Conservation (phyloP, 2,113 vertebrate genomes). For the Syngnathus typhle region DNA sequence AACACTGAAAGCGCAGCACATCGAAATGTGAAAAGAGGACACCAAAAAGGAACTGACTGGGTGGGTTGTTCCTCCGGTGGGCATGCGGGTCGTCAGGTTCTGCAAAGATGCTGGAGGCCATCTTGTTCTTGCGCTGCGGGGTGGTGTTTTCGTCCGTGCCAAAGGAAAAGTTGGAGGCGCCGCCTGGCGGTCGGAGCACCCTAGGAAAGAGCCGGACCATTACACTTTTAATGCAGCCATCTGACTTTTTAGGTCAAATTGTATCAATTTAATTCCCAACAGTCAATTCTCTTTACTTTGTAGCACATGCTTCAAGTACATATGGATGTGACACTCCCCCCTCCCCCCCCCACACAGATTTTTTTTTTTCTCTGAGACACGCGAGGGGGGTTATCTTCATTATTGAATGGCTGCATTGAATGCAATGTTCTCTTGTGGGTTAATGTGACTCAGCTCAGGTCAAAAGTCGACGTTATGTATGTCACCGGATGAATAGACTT, state of each 20-base stretch:
- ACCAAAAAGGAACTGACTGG: slow-evolving; percentile 49
- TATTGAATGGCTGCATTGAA: slow-evolving; percentile 18
- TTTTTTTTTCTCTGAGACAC: slow-evolving; percentile 27
- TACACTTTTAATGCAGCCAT: not conserved
- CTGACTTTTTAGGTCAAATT: too few species aligned
- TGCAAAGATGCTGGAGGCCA: slow-evolving; percentile 93
- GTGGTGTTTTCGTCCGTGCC: slow-evolving; percentile 77
- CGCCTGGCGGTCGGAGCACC: slow-evolving; percentile 91
- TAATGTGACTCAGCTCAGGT: slow-evolving; percentile 6
- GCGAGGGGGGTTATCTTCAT: slow-evolving; percentile 5
- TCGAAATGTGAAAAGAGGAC: not conserved
- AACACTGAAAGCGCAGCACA: not conserved
- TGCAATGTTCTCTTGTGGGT: not conserved
- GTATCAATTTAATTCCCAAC: too few species aligned
- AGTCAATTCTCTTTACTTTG: too few species aligned
- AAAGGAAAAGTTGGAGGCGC: slow-evolving; percentile 86
- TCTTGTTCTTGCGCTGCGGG: slow-evolving; percentile 84
- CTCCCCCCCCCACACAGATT: too few species aligned
- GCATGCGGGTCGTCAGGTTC: slow-evolving; percentile 85
- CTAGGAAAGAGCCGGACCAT: slow-evolving; percentile 54
- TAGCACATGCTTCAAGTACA: too few species aligned
- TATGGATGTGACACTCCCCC: too few species aligned
- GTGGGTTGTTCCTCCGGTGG: slow-evolving; percentile 77
- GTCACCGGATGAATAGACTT: slow-evolving; percentile 34
- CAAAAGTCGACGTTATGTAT: slow-evolving; percentile 33